Conservation (phyloP, 2,113 vertebrate species). For the Amazona vittata region DNA sequence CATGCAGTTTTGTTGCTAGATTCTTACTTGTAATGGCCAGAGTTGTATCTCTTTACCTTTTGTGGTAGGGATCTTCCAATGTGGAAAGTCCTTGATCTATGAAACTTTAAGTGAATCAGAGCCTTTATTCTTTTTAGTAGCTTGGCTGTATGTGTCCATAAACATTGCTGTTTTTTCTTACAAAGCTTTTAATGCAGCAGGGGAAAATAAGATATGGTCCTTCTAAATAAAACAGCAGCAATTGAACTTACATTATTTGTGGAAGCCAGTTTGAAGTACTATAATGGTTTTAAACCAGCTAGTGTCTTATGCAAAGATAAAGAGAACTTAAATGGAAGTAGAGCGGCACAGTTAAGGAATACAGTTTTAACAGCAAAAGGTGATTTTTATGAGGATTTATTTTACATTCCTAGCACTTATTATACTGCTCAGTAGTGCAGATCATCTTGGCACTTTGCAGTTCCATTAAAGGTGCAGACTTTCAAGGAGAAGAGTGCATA, state of each 20-base stretch:
- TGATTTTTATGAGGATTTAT: background rate
- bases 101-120: background rate
- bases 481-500: background rate
- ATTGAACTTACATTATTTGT: background rate
- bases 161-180: background rate
- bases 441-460: background rate
- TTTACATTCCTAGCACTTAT: background rate
- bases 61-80: background rate
- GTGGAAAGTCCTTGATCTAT: background rate
- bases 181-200: background rate
- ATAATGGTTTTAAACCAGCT: background rate
- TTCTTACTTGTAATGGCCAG: background rate
- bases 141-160: background rate
- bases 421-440: background rate
- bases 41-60: background rate
- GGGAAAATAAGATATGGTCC: background rate
- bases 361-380: background rate
- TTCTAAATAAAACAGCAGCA: background rate
- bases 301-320: background rate
- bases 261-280: background rate
- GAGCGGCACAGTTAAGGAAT: background rate
- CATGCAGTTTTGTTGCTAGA: background rate
- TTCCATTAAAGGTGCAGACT: background rate
- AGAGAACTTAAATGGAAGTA: background rate
- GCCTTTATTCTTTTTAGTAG: background rate